phyloP scores from a whole-genome alignment of 1,140 invertebrate genomes.

The Lamellibrachia luymesi region DNA sequence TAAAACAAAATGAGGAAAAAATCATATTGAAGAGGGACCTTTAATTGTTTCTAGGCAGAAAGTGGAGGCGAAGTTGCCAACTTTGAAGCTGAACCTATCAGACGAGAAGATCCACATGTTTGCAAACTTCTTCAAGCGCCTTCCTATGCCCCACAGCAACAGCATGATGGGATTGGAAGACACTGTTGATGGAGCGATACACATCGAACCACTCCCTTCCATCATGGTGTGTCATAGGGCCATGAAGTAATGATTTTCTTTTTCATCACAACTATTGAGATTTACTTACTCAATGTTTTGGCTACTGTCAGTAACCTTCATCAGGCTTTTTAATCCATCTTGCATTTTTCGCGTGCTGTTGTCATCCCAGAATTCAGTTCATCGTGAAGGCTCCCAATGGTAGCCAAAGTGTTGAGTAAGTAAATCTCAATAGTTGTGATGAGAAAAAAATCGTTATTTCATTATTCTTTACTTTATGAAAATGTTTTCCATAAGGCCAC shows the following conservation, averaged over 20 bases:
- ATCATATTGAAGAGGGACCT: not conserved
- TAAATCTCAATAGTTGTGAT: too few relatives aligned
- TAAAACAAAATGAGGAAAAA: not conserved
- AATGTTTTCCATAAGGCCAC: too few relatives aligned
- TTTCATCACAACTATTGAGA: not conserved
- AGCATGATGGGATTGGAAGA: constrained; percentile 43
- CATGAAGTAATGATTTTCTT: not conserved
- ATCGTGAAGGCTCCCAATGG: too few relatives aligned
- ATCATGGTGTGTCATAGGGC: constrained; percentile 11
- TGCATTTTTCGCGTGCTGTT: too few relatives aligned
- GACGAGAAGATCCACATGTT: constrained; percentile 70
- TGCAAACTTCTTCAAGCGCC: constrained; percentile 69
- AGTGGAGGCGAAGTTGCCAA: constrained; percentile 71
- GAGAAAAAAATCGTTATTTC: too few relatives aligned
- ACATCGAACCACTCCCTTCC: constrained; percentile 16
- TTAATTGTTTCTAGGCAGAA: constrained; percentile 67
- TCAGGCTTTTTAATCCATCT: not conserved
- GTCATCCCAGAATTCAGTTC: too few relatives aligned
- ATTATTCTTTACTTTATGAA: too few relatives aligned
- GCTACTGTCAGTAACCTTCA: not conserved
- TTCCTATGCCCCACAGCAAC: constrained; percentile 61
- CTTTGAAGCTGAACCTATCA: constrained; percentile 75
- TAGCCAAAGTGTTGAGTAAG: too few relatives aligned
- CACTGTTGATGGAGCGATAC: constrained; percentile 7
- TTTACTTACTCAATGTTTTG: too few relatives aligned